Conservation (phyloP, 2,888 invertebrate species). For the Caenorhabditis drosophilae region DNA sequence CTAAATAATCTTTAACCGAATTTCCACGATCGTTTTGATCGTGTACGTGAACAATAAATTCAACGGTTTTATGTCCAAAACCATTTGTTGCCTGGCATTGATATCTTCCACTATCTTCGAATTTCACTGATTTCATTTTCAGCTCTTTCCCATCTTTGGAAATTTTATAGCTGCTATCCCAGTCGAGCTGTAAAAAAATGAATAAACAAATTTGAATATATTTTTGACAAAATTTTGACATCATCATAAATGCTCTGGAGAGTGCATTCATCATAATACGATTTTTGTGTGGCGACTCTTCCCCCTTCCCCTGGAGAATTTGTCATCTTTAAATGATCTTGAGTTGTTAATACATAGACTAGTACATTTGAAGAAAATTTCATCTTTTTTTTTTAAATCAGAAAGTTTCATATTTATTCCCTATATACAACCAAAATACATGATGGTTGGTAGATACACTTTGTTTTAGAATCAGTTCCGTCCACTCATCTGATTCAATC, state of each 20-base stretch:
- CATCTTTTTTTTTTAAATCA: neutral
- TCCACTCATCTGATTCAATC: constrained; percentile 33
- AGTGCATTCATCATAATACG: neutral
- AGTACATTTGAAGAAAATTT: too few relatives aligned
- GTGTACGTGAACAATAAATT: constrained; percentile 61
- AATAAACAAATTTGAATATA: too few relatives aligned
- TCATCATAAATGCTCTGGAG: too few relatives aligned
- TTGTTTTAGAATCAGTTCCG: too few relatives aligned
- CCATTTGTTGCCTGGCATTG: constrained; percentile 66
- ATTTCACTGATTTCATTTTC: constrained; percentile 56
- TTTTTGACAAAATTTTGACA: too few relatives aligned
- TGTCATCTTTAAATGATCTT: too few relatives aligned
- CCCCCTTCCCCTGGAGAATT: neutral
- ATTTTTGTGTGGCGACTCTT: neutral
- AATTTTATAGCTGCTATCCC: constrained; percentile 55
- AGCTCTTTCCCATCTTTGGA: constrained; percentile 57
- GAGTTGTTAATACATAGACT: too few relatives aligned
- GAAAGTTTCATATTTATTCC: constrained; percentile 4
- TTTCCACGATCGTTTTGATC: constrained; percentile 41
- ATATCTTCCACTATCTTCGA: constrained; percentile 62
- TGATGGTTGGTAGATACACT: too few relatives aligned
- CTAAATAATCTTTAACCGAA: constrained; percentile 43
- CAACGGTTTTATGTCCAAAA: constrained; percentile 61
- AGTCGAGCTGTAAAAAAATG: constrained; percentile 43
- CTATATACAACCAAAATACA: too few relatives aligned